A percentile compares a stretch with the other conserved stretches of the same genome.
phyloP scores from a whole-genome alignment of 2,888 invertebrate genomes.

The Tetramorium bicarinatum region DNA sequence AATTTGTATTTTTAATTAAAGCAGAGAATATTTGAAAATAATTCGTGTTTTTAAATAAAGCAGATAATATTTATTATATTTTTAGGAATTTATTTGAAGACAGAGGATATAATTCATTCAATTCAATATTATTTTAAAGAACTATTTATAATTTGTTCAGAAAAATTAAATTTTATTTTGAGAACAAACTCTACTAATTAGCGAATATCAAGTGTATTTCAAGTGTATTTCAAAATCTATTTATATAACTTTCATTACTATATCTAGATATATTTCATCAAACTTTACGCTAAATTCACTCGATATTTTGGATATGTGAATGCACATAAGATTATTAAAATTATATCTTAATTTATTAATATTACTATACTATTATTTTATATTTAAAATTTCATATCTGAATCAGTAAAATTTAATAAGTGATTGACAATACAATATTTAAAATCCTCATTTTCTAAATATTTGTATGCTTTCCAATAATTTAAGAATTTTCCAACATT shows the following conservation, averaged over 20 bases:
- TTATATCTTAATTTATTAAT: background rate
- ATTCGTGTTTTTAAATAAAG: too few relatives aligned
- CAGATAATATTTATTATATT: too few relatives aligned
- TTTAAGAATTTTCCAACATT: background rate
- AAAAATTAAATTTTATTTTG: background rate
- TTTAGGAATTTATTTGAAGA: too few relatives aligned
- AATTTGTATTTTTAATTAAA: too few relatives aligned
- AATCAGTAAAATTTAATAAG: background rate
- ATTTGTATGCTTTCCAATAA: background rate
- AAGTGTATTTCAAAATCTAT: too few relatives aligned
- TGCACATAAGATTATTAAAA: background rate
- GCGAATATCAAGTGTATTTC: too few relatives aligned
- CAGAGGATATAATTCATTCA: too few relatives aligned
- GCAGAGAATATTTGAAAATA: too few relatives aligned
- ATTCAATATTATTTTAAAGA: too few relatives aligned
- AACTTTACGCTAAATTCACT: background rate
- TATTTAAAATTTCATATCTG: background rate
- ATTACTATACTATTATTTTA: background rate
- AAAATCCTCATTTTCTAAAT: background rate
- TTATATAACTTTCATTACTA: too few relatives aligned
- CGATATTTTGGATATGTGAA: background rate
- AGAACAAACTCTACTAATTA: too few relatives aligned
- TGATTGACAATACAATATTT: background rate
- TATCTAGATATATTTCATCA: too few relatives aligned
- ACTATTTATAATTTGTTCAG: background rate